These are phyloP conservation scores for Drosophila takahashii DNA, from an alignment of 1,140 invertebrate species.

Conservation along the genomic window DNA sequence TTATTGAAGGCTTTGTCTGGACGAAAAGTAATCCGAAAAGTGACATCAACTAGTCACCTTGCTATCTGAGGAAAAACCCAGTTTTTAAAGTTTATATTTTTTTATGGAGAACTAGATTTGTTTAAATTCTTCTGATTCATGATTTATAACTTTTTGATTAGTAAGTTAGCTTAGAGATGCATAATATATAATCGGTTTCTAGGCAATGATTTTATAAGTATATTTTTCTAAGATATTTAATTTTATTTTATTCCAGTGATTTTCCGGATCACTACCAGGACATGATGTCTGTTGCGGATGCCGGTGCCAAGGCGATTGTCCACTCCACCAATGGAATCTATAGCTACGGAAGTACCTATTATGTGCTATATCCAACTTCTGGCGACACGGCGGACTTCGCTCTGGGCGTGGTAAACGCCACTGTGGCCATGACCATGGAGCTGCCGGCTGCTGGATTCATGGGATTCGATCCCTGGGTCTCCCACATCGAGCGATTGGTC, in stretches of 20 bases:
- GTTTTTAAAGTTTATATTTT: neutral
- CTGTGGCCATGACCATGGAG: constrained; percentile 89
- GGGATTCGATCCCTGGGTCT: constrained; percentile 88
- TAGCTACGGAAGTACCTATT: constrained; percentile 87
- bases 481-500: constrained; percentile 86
- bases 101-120: too few relatives aligned
- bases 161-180: too few relatives aligned
- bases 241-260: constrained; percentile 2
- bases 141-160: too few relatives aligned
- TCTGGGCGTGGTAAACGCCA: constrained; percentile 86
- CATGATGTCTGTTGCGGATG: constrained; percentile 83
- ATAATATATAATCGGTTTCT: too few relatives aligned
- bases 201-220: neutral
- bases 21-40: neutral
- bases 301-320: constrained; percentile 84
- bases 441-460: constrained; percentile 87
- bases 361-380: constrained; percentile 85
- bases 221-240: neutral
- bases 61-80: neutral
- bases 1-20: neutral
- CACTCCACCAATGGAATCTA: constrained; percentile 85
- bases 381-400: constrained; percentile 88
- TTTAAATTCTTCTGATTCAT: too few relatives aligned
- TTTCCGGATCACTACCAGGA: constrained; percentile 73
- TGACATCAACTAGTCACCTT: neutral